Evolutionary conservation across 1,140 invertebrate species (phyloP).

Genomic region (Helicoverpa armigera): DNA sequence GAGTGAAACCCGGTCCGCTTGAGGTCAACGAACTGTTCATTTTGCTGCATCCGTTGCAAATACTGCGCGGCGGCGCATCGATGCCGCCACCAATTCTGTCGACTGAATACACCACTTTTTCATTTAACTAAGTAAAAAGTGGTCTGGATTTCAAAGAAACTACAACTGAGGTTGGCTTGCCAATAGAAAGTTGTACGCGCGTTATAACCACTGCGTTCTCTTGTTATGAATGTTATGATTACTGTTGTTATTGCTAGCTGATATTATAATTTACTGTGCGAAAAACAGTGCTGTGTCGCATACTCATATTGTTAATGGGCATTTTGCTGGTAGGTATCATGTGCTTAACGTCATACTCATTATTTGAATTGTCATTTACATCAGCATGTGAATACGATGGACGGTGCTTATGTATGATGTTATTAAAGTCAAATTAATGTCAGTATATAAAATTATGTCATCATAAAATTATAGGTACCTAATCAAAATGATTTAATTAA

Average conservation of each 20-base stretch:
- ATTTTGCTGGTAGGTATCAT: neutral
- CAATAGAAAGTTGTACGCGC: slow-evolving; percentile 76
- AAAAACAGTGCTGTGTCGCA: neutral
- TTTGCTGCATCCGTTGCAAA: slow-evolving; percentile 86
- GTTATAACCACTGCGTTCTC: slow-evolving; percentile 49
- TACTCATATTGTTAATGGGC: neutral
- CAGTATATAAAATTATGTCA: neutral
- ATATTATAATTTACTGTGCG: slow-evolving; percentile 13
- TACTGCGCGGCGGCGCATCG: slow-evolving; percentile 81
- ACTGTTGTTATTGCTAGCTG: slow-evolving; percentile 25
- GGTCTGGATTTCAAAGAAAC: slow-evolving; percentile 70
- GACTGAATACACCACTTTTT: slow-evolving; percentile 74
- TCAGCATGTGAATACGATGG: neutral
- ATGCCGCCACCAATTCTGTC: slow-evolving; percentile 79
- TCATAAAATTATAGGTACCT: too few relatives aligned
- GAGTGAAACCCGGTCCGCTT: slow-evolving; percentile 82
- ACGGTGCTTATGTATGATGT: neutral
- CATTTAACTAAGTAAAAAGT: slow-evolving; percentile 73
- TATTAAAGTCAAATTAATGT: too few relatives aligned
- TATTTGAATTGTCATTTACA: slow-evolving; percentile 6
- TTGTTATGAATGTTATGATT: slow-evolving; percentile 33
- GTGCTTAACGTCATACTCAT: neutral
- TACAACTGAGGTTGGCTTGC: slow-evolving; percentile 65
- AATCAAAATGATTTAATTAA: too few relatives aligned
- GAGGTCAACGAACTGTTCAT: slow-evolving; percentile 84